Percentiles rank a stretch among this genome's conserved stretches.
These are phyloP conservation scores for Catagonus wagneri DNA, from an alignment of 2,113 vertebrate species.

Conservation along the genomic window DNA sequence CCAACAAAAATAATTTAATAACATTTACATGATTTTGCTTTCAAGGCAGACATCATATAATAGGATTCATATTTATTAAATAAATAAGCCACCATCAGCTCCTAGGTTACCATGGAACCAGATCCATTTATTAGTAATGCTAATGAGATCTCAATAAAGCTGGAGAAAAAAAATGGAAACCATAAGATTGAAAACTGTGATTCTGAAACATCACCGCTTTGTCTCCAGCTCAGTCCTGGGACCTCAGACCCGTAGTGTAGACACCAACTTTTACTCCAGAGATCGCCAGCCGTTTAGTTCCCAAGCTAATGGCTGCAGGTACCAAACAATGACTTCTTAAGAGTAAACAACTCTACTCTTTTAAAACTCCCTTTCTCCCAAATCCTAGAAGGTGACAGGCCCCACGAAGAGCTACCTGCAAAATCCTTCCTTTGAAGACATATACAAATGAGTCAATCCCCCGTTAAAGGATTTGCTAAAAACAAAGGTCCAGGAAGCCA, in stretches of 20 bases:
- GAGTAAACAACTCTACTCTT: constrained; percentile 77
- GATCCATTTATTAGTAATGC: constrained; percentile 6
- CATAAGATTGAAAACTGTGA: neutral
- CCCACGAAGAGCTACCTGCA: constrained; percentile 78
- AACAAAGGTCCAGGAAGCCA: constrained; percentile 81
- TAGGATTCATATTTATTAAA: constrained; percentile 34
- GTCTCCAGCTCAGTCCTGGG: neutral
- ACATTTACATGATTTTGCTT: constrained; percentile 9
- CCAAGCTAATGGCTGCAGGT: constrained; percentile 73
- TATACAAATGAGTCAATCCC: constrained; percentile 78
- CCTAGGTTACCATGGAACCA: neutral
- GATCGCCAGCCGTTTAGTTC: constrained; percentile 34
- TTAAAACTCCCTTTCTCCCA: constrained; percentile 71
- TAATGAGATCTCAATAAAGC: constrained; percentile 28
- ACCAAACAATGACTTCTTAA: constrained; percentile 63
- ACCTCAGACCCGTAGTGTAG: neutral
- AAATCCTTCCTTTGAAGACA: constrained; percentile 81
- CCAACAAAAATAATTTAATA: constrained; percentile 57
- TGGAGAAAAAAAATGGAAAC: neutral
- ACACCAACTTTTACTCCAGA: neutral
- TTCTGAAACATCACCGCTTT: neutral
- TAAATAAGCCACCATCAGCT: neutral
- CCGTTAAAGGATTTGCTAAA: constrained; percentile 83
- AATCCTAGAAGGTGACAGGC: constrained; percentile 57
- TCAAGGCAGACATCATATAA: neutral